Base-by-base conservation (phyloP, 2,888 invertebrate species). In the Lasioglossum calceatum region DNA sequence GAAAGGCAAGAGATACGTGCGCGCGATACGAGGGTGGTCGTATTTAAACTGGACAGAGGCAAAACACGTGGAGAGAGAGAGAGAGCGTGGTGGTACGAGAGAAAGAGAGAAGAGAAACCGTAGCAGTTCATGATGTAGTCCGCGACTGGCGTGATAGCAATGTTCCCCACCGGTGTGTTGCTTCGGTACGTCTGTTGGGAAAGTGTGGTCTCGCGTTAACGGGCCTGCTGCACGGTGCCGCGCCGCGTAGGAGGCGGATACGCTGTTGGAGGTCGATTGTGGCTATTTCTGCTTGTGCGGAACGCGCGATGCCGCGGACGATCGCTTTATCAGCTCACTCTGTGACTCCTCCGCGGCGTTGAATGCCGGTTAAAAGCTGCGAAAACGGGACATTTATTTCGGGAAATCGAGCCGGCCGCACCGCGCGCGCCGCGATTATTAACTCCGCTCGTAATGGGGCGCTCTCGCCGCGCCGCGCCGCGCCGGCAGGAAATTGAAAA, bases 271-370 rank as follows among this genome's bases (percentile, higher is more conserved):
- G 84, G 80, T 82, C 84, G 88, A 87, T 87, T 84, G 88, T 88
- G 80, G 87, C 84, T 88, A 88, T 88, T 88, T 88, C 82, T 88
- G 87, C 78, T 44, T 75, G 80, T 72, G 47, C 73, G 42, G 47
- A 54, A 71, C 83, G 32, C 77, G 78, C 74, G 70, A 87, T 72
- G 81, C 72, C 54, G 71, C 54, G 74, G 82, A 84, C 90, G 88
- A 90, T 90, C 84, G 86, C 86, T 86, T 89, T 89, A 89, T 89
- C 89, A 90, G 79, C 61, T n/a, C 77, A 82, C 23, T 27, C 75
- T 27, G 77, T 47, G 32, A 54, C 64, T 81, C 81, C 76, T 71
- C 44, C 47, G 23, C 42, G 23, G 44, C 72, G 67, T 58, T 77
- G 39, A 76, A 71, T 42, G 84, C 75, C 19, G 77, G 77, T 71